phyloP scores from a whole-genome alignment of 2,888 invertebrate genomes.

The Drosophila atripex region DNA sequence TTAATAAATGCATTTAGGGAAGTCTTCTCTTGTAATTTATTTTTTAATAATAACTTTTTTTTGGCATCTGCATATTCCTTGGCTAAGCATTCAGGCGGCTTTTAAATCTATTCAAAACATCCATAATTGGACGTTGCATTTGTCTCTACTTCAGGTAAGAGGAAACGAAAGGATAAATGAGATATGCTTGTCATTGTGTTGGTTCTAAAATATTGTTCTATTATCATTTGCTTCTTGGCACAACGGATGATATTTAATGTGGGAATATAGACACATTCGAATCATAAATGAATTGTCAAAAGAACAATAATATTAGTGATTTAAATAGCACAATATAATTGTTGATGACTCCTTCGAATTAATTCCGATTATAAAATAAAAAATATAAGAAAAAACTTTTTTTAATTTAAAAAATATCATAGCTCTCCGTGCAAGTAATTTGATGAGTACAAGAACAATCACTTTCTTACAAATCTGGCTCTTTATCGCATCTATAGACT shows the following conservation, averaged over 20 bases:
- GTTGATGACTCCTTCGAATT: neutral
- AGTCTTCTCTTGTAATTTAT: slow-evolving; percentile 31
- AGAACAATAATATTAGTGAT: neutral
- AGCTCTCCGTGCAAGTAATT: too few relatives aligned
- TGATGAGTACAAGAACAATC: too few relatives aligned
- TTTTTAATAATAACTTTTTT: slow-evolving; percentile 34
- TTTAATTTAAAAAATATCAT: neutral
- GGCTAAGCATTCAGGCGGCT: slow-evolving; percentile 18
- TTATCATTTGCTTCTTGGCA: neutral
- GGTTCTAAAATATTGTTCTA: neutral
- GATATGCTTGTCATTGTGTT: neutral
- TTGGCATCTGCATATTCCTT: slow-evolving; percentile 15
- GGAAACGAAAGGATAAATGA: slow-evolving; percentile 5
- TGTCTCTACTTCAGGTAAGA: slow-evolving; percentile 7
- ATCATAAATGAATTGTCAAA: slow-evolving; percentile 6
- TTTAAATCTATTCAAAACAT: slow-evolving; percentile 30
- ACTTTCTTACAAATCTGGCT: too few relatives aligned
- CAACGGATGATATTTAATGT: neutral
- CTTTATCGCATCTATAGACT: too few relatives aligned
- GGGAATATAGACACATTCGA: slow-evolving; percentile 1
- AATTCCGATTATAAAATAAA: neutral
- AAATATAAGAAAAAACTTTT: neutral
- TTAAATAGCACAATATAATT: neutral
- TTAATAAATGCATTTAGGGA: slow-evolving; percentile 38
- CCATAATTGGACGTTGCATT: slow-evolving; percentile 47